A percentile compares a stretch with the other conserved stretches of the same genome.
Evolutionary conservation across 2,797 vertebrate species (phyloP).

Genomic region (Bovichtus variegatus): DNA sequence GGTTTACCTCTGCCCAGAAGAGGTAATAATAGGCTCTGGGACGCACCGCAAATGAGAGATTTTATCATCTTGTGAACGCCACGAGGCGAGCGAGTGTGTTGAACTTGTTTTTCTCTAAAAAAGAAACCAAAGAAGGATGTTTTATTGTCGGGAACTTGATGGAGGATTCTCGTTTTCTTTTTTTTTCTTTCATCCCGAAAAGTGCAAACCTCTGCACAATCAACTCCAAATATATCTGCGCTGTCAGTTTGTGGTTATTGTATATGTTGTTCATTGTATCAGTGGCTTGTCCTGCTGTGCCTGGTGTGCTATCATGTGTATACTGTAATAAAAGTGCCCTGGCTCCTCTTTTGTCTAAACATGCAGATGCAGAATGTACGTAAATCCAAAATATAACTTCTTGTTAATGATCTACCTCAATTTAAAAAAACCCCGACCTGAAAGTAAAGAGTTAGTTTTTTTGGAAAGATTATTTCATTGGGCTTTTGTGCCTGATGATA

Average conservation of each 20-base stretch:
- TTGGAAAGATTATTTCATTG: no score
- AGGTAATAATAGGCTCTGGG: slow-evolving; percentile 16
- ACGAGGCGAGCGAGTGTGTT: background rate
- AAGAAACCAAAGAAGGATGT: background rate
- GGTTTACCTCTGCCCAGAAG: slow-evolving; percentile 38
- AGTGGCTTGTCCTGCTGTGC: background rate
- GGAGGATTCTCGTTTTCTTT: slow-evolving; percentile 6
- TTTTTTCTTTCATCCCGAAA: slow-evolving; percentile 1
- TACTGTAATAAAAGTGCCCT: background rate
- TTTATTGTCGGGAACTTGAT: slow-evolving; percentile 19
- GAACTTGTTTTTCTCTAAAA: slow-evolving; percentile 6
- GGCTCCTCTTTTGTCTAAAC: background rate
- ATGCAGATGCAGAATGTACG: background rate
- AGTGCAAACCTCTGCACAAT: slow-evolving; percentile 38
- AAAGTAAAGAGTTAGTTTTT: no score
- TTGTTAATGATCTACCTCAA: background rate
- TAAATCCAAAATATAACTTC: no score
- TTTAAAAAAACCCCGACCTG: background rate
- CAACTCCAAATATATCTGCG: background rate
- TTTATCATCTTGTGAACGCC: slow-evolving; percentile 16
- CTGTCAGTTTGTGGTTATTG: slow-evolving; percentile 1
- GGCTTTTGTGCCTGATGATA: no score
- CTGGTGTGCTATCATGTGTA: background rate
- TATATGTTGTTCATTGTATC: slow-evolving; percentile 21
- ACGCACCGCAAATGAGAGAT: slow-evolving; percentile 34